phyloP scores from a whole-genome alignment of 1,140 invertebrate genomes.

The Drosophila ercepeae region DNA sequence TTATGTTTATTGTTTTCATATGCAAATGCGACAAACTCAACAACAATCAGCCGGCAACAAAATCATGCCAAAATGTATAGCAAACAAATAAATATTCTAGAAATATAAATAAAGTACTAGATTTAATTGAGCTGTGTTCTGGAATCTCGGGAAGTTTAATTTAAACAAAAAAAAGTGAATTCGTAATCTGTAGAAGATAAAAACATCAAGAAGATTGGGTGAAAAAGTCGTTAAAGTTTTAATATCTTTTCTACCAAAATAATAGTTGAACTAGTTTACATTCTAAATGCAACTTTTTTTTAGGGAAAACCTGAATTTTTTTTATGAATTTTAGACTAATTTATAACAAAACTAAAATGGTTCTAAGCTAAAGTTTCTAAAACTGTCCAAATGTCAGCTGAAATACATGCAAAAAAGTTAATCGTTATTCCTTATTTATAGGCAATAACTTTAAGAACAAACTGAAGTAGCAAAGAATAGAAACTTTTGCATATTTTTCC shows the following conservation, averaged over 20 bases:
- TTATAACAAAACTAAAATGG: too few relatives aligned
- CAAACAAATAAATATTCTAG: constrained; percentile 61
- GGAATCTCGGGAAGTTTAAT: constrained; percentile 2
- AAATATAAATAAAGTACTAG: constrained; percentile 45
- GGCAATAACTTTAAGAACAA: neutral
- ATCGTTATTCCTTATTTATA: neutral
- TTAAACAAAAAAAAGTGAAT: constrained; percentile 23
- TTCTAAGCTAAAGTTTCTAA: too few relatives aligned
- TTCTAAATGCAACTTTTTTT: too few relatives aligned
- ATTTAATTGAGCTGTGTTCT: constrained; percentile 28
- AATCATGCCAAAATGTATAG: constrained; percentile 55
- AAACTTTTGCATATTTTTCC: neutral
- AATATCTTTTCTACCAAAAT: too few relatives aligned
- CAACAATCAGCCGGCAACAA: constrained; percentile 22
- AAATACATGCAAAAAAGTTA: neutral
- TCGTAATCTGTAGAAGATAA: neutral
- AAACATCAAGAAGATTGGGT: neutral
- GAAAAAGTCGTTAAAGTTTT: too few relatives aligned
- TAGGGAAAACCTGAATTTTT: too few relatives aligned
- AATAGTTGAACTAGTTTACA: too few relatives aligned
- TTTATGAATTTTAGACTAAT: too few relatives aligned
- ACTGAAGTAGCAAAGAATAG: neutral
- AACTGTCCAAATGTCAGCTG: too few relatives aligned
- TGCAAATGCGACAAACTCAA: constrained; percentile 53
- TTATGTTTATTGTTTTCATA: constrained; percentile 57